Evolutionary conservation across 2,797 vertebrate species (phyloP).

Genomic region (Gallinago stenura): DNA sequence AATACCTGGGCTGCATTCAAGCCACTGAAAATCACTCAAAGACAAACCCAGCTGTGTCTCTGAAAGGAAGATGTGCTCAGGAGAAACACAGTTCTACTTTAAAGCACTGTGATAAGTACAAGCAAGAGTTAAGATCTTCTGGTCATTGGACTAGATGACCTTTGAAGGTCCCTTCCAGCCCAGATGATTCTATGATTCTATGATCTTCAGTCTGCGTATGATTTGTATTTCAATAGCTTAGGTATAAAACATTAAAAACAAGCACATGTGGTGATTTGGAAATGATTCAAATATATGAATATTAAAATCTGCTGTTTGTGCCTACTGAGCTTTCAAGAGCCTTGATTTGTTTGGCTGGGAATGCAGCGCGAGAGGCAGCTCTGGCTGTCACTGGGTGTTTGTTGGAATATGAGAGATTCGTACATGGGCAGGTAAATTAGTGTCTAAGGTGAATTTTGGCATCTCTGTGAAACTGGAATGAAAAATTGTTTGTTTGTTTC

Average conservation of each 20-base stretch:
- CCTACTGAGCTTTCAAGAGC: neutral
- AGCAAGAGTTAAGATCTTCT: neutral
- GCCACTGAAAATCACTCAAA: neutral
- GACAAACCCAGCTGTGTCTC: neutral
- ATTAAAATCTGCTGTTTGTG: conserved; percentile 53
- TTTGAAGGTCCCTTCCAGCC: no score
- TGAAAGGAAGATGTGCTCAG: neutral
- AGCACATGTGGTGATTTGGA: conserved; percentile 33
- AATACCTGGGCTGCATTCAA: neutral
- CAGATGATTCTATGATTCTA: no score
- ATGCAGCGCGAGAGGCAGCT: conserved; percentile 5
- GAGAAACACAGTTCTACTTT: neutral
- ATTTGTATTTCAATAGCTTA: neutral
- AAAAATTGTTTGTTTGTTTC: neutral
- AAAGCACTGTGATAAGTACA: neutral
- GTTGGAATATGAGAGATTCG: conserved; percentile 17
- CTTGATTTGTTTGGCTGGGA: conserved; percentile 49
- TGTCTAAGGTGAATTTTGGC: conserved; percentile 54
- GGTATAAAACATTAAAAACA: conserved; percentile 1
- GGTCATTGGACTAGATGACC: no score
- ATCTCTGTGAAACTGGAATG: conserved; percentile 14
- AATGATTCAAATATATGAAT: conserved; percentile 9
- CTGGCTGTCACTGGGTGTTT: conserved; percentile 29
- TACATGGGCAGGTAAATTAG: conserved; percentile 24
- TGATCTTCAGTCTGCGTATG: neutral